These are phyloP conservation scores for Pantherophis guttatus DNA, from an alignment of 2,113 vertebrate genomes.

Conservation along the genomic window DNA sequence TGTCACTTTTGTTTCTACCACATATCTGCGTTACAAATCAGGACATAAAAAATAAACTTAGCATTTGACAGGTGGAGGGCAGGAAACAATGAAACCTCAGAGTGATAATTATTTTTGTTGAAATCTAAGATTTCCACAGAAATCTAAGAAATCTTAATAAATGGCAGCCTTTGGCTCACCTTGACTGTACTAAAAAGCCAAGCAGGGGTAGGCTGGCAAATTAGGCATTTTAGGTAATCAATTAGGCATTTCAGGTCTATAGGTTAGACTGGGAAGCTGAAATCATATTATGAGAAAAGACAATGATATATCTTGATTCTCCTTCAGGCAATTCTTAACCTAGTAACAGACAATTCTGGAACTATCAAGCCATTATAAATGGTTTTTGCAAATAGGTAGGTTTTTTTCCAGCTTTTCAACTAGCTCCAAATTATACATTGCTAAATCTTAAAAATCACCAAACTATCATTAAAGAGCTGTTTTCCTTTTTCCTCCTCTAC, in stretches of 20 bases:
- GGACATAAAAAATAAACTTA: constrained; percentile 38
- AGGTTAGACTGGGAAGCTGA: not conserved
- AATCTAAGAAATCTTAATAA: not conserved
- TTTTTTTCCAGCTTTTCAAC: not conserved
- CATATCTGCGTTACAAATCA: constrained; percentile 50
- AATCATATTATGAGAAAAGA: not conserved
- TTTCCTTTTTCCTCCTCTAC: not conserved
- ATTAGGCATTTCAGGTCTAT: not conserved
- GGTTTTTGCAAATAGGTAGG: not conserved
- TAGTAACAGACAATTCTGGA: not conserved
- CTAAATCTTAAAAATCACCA: not conserved
- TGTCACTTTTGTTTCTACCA: not conserved
- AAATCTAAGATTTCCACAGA: not conserved
- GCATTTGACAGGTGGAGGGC: constrained; percentile 32
- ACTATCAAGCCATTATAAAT: not conserved
- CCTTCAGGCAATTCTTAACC: not conserved
- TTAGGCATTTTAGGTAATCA: not conserved
- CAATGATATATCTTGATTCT: not conserved
- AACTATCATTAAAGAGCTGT: not conserved
- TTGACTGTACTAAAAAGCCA: not conserved
- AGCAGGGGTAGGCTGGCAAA: not conserved
- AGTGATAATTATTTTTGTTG: constrained; percentile 24
- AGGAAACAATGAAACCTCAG: constrained; percentile 17
- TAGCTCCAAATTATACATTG: not conserved
- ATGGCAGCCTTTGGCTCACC: not conserved